Conservation (phyloP, 2,113 vertebrate genomes). For the Alectura lathami region DNA sequence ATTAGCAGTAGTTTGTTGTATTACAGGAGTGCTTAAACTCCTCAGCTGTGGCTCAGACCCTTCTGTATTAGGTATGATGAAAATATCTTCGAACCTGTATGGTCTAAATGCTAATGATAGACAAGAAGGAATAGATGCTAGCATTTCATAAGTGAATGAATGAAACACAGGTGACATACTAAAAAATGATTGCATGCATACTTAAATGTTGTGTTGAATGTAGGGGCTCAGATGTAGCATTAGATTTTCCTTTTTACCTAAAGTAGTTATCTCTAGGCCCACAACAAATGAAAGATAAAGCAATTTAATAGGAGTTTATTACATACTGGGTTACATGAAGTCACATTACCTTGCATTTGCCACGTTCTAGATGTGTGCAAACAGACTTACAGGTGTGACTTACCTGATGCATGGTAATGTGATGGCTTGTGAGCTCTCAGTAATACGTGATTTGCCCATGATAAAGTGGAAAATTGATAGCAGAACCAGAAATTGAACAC, state of each 20-base stretch:
- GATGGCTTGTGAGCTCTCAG: not conserved
- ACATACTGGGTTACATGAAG: not conserved
- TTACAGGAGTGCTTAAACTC: not conserved
- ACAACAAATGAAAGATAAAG: not conserved
- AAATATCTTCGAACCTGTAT: not conserved
- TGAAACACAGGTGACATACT: not conserved
- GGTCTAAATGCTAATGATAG: not conserved
- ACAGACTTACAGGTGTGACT: not conserved
- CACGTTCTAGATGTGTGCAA: not conserved
- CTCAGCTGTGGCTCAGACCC: not conserved
- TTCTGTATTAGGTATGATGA: not conserved
- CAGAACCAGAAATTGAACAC: conserved; percentile 69
- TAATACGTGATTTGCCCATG: not conserved
- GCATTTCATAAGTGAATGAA: not conserved
- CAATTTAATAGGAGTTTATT: not conserved
- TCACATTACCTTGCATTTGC: not conserved
- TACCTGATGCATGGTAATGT: not conserved
- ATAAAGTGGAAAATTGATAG: conserved; percentile 27
- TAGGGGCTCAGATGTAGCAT: not conserved
- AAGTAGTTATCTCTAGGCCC: not conserved
- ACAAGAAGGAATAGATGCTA: not conserved
- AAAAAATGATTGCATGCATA: not conserved
- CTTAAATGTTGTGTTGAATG: conserved; percentile 3
- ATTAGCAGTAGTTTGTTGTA: not conserved
- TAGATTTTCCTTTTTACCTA: conserved; percentile 1